Conservation (phyloP, 2,797 vertebrate genomes). For the Threskiornis aethiopicus region DNA sequence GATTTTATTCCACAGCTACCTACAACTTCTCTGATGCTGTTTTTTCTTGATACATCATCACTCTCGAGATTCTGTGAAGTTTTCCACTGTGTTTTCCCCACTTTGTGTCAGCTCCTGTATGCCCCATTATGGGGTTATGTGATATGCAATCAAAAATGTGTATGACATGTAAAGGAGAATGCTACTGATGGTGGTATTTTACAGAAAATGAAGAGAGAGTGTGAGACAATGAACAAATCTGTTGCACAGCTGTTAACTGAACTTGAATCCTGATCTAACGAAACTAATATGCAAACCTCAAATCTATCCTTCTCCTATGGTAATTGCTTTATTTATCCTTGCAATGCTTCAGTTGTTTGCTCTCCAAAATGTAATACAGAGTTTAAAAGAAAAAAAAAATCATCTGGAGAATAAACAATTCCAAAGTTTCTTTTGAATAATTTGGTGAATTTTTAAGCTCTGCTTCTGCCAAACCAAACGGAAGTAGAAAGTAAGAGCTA, state of each 20-base stretch:
- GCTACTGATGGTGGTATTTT: neutral
- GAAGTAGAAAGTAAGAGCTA: neutral
- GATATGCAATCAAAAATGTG: neutral
- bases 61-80: neutral
- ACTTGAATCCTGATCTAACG: constrained; percentile 1
- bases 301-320: neutral
- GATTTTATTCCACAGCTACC: neutral
- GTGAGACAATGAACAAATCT: neutral
- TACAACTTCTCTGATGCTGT: neutral
- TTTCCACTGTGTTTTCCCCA: neutral
- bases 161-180: neutral
- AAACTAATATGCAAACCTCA: constrained; percentile 15
- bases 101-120: neutral
- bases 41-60: neutral
- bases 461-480: neutral
- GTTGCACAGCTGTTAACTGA: constrained; percentile 32
- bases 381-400: neutral
- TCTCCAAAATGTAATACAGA: neutral
- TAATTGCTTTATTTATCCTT: neutral
- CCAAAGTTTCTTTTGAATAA: neutral
- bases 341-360: neutral
- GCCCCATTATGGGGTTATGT: neutral
- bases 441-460: neutral
- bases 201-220: neutral
- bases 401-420: neutral